Evolutionary conservation across 1,140 invertebrate genomes (phyloP).

Genomic region (Cotesia glomerata): DNA sequence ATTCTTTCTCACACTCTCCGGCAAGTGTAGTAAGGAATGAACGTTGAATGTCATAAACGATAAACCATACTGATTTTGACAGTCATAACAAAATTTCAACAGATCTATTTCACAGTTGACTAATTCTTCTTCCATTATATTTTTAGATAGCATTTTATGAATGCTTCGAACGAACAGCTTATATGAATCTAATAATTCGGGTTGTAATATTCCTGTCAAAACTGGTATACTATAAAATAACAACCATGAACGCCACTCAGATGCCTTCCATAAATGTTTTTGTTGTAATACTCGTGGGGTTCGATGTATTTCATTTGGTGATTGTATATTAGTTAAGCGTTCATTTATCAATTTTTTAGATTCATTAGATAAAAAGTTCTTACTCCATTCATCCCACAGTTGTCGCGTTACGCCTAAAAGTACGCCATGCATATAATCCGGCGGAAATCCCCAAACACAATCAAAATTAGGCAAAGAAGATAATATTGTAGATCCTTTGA

Average conservation of each 20-base stretch:
- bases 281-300: constrained; percentile 26
- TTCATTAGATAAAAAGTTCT: constrained; percentile 9
- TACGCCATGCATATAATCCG: constrained; percentile 29
- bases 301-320: constrained; percentile 25
- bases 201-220: constrained; percentile 28
- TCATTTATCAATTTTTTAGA: constrained; percentile 28
- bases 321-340: constrained; percentile 19
- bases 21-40: constrained; percentile 28
- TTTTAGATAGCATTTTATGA: constrained; percentile 15
- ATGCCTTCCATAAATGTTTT: constrained; percentile 28
- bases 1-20: constrained; percentile 25
- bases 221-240: constrained; percentile 34
- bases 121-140: constrained; percentile 26
- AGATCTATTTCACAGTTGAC: constrained; percentile 29
- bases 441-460: constrained; percentile 26
- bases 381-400: constrained; percentile 17
- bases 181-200: constrained; percentile 23
- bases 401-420: constrained; percentile 24
- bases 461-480: constrained; percentile 6
- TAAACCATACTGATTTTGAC: constrained; percentile 29
- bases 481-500: constrained; percentile 12
- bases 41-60: constrained; percentile 36
- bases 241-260: constrained; percentile 36
- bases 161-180: constrained; percentile 26
- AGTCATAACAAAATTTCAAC: constrained; percentile 32